Evolutionary conservation across 30 jellyfish, hydroid and myxozoan genomes (phyloP), one percentile per base, ranked within the genome.

Genomic region (Rhopilema esculentum): DNA sequence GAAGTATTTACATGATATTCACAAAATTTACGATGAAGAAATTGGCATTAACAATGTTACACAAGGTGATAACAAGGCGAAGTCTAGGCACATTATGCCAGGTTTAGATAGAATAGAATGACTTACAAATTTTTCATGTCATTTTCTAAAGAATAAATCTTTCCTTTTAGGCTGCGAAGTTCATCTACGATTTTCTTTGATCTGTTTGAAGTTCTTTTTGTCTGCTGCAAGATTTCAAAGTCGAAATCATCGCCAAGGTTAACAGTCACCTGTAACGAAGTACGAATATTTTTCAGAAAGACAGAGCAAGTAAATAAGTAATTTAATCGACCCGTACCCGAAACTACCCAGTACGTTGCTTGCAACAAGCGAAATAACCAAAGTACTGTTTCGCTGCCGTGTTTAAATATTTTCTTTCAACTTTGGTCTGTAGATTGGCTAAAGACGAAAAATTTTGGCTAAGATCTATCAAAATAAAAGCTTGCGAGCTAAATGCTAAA

Each of bases 181-280:
- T 95, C 98, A 29, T 84, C 97, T 0, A 91, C 97, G 12, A 86
- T 63, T 69, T 84, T 89, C 84, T 95, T 89, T 17, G 99, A 89
- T 27, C 99, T 81, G 25, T 80, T 75, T 0, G 97, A 97, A 6
- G 99, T 95, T 25, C 78, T 21, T 49, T 75, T 93, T 25, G 95
- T 91, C 75, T 77, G 81, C 24, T 89, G 92, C 23, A 95, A 80
- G 27, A 95, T 84, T 72, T 95, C 97, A 66, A 90, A 89, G 57
- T 95, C 99, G 69, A 83, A 95, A 72, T 95, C 97, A 23, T 95
- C 99, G 24, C 99, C 99, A 64, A 95, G 94, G 71, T 95, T 95
- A 4, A 95, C 97, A 0, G 99, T 95, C 40, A 95, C 99, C 99
- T 95, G 75, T 4, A 88, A 66, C 27, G 71, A 31, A 80, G 48